Conservation (phyloP, 2,113 vertebrate genomes). For the Oophaga pumilio region DNA sequence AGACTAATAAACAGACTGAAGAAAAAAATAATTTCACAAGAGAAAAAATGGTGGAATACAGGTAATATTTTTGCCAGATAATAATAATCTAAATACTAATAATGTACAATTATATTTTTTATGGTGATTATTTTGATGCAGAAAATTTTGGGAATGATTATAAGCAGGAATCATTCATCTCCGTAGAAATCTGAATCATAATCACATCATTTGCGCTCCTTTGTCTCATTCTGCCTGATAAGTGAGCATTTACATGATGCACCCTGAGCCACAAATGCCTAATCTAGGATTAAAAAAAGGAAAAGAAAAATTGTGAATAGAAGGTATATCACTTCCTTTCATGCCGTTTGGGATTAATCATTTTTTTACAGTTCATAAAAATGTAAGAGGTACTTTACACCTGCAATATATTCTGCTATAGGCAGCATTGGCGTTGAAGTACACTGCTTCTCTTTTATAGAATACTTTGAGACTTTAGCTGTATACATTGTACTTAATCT, state of each 20-base stretch:
- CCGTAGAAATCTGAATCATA: neutral
- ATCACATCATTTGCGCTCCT: neutral
- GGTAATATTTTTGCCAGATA: neutral
- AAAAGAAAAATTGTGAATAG: neutral
- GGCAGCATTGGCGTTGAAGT: neutral
- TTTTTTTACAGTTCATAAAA: neutral
- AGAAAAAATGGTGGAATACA: neutral
- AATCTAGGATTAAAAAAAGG: neutral
- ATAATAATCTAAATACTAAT: no score
- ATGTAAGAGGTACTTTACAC: neutral
- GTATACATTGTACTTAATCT: neutral
- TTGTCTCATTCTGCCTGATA: neutral
- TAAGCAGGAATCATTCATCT: neutral
- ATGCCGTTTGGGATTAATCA: neutral
- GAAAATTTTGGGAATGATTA: neutral
- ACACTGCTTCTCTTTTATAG: neutral
- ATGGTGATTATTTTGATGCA: neutral
- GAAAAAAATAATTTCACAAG: neutral
- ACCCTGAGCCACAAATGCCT: slow-evolving; percentile 16
- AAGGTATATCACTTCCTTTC: neutral
- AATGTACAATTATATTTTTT: neutral
- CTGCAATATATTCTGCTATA: neutral
- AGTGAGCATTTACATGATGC: neutral
- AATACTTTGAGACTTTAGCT: neutral
- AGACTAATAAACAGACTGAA: neutral